Base-by-base conservation (phyloP, 2,888 invertebrate species). In the Sturmia bella region DNA sequence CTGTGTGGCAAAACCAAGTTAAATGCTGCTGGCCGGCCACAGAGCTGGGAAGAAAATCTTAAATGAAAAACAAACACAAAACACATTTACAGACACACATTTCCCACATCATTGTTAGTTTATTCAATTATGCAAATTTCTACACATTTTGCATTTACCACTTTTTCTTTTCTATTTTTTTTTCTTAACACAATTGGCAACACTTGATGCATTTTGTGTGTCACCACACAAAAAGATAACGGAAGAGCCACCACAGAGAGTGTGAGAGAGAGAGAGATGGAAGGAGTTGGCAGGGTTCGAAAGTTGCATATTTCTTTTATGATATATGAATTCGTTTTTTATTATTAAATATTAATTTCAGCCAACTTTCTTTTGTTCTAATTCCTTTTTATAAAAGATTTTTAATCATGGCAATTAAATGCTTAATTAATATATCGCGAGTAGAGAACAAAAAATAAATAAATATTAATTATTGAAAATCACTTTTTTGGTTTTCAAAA, bases 161-260 rank as follows among this genome's bases (percentile, higher is more conserved):
- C 45, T 57, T 80, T 79, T 72, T 54, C 54, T 61, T 72, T 68
- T 52, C n/a, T n/a, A n/a, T n/a, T n/a, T 57, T 80, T 79, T 72
- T 54, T 45, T 61, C 66, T 68, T 52, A 45, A 64, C 41, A 32
- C 56, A 64, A 64, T 74, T 69, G 74, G 41, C 59, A 54, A 41
- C 15, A 45, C 12, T 63, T 57, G 61, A 70, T 74, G 69, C 63
- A 32, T 69, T 69, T 69, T 74, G 21, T 74, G 45, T 73, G 66
- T 66, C 52, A 41, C 43, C 63, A 63, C 52, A 12, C n/a, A n/a
- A n/a, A 15, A 43, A 50, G 32, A 61, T 37, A 63, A 24, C 41
- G 45, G 17, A 19, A 21, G 54, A 19, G 32, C 13, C 75, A 68
- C 7, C 15, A 32, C 17, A 41, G 17, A 41, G 43, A 37, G 0